These are phyloP conservation scores for Hormaphis cornu DNA, from an alignment of 1,140 invertebrate species.

Conservation along the genomic window DNA sequence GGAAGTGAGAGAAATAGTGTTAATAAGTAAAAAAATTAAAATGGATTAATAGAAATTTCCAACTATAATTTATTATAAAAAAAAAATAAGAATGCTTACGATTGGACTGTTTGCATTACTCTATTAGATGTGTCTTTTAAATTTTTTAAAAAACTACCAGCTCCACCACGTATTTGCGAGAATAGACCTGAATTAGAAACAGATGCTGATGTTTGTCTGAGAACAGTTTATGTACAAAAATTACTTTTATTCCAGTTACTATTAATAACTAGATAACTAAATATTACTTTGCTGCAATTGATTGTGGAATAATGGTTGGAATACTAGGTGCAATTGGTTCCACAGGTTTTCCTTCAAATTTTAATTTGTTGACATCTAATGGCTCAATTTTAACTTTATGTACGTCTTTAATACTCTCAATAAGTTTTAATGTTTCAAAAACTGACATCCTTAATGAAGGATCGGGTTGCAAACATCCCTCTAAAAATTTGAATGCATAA, in stretches of 20 bases:
- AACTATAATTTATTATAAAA: background rate
- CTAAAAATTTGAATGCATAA: background rate
- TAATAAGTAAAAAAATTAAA: no score
- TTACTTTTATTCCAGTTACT: background rate
- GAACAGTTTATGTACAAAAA: background rate
- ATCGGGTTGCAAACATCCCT: slow-evolving; percentile 27
- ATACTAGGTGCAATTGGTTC: background rate
- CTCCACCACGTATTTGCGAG: slow-evolving; percentile 70
- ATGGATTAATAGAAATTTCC: background rate
- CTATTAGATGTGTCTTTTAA: slow-evolving; percentile 91
- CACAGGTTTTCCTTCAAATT: slow-evolving; percentile 15
- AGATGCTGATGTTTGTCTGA: slow-evolving; percentile 37
- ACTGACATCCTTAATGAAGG: slow-evolving; percentile 29
- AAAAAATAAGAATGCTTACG: slow-evolving; percentile 52
- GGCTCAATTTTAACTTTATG: slow-evolving; percentile 6
- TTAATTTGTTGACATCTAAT: slow-evolving; percentile 17
- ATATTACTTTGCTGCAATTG: background rate
- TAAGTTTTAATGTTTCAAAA: slow-evolving; percentile 25
- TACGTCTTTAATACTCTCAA: slow-evolving; percentile 8
- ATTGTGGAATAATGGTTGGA: background rate
- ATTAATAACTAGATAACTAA: background rate
- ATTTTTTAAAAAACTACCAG: slow-evolving; percentile 81
- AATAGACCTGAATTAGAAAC: slow-evolving; percentile 52
- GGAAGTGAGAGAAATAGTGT: no score
- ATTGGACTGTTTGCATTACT: slow-evolving; percentile 92